Conservation (phyloP, 2,113 vertebrate genomes). For the Procavia capensis region DNA sequence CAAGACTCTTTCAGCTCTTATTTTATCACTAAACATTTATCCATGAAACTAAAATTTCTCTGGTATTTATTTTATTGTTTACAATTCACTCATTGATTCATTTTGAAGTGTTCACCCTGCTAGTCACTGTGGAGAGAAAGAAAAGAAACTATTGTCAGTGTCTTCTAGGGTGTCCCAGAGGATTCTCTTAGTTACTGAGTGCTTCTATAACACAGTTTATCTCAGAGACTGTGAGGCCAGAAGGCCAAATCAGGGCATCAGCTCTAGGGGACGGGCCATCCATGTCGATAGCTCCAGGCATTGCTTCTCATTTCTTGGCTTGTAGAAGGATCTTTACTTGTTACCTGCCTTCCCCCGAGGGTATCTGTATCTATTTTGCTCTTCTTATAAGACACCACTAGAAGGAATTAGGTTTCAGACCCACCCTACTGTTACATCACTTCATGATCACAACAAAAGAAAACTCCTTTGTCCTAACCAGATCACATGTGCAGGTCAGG, state of each 20-base stretch:
- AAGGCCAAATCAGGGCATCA: background rate
- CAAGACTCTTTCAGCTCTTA: background rate
- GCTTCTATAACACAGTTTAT: background rate
- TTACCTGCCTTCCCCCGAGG: background rate
- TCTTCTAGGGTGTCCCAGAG: background rate
- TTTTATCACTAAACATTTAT: background rate
- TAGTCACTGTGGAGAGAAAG: background rate
- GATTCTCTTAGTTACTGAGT: background rate
- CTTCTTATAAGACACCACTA: background rate
- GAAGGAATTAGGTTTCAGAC: background rate
- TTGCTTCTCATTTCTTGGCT: background rate
- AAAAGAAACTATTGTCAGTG: background rate
- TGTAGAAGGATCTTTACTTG: background rate
- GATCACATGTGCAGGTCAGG: background rate
- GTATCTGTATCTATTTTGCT: background rate
- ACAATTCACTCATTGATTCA: background rate
- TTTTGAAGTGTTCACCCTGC: background rate
- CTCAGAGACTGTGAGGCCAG: background rate
- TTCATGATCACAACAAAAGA: background rate
- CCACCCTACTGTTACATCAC: background rate
- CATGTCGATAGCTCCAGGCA: background rate
- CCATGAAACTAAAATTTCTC: background rate
- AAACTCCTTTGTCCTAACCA: background rate
- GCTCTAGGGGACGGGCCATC: background rate
- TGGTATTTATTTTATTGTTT: background rate